These are phyloP conservation scores for Drosophila infuscata DNA, from an alignment of 2,888 invertebrate species.

Conservation along the genomic window DNA sequence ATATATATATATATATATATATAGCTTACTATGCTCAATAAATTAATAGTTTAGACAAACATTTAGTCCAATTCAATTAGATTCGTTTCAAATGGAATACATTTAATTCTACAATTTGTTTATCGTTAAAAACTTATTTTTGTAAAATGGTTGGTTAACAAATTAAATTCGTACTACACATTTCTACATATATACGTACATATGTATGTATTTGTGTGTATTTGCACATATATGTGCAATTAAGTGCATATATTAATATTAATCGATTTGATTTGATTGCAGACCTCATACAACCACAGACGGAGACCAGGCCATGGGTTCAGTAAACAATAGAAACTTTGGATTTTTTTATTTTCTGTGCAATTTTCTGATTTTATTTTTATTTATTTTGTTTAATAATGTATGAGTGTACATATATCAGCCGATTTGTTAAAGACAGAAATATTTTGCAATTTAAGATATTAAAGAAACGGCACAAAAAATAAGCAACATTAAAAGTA, in stretches of 20 bases:
- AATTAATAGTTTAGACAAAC: neutral
- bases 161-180: neutral
- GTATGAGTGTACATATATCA: neutral
- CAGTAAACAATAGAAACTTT: constrained; percentile 18
- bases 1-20: neutral
- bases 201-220: neutral
- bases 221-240: neutral
- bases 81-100: neutral
- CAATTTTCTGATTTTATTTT: neutral
- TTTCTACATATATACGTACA: neutral
- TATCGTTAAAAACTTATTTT: neutral
- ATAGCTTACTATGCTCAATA: neutral
- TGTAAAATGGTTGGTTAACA: neutral
- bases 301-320: constrained; percentile 3
- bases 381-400: neutral
- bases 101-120: neutral
- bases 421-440: neutral
- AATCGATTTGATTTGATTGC: constrained; percentile 17
- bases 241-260: constrained; percentile 21
- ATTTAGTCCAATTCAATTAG: neutral
- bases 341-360: constrained; percentile 3
- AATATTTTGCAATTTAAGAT: neutral
- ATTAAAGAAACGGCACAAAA: neutral
- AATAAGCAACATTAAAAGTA: neutral
- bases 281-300: neutral